Evolutionary conservation across 2,797 vertebrate species (phyloP), one percentile per base, ranked within the genome.

Genomic region (Micropoecilia bifurca): DNA sequence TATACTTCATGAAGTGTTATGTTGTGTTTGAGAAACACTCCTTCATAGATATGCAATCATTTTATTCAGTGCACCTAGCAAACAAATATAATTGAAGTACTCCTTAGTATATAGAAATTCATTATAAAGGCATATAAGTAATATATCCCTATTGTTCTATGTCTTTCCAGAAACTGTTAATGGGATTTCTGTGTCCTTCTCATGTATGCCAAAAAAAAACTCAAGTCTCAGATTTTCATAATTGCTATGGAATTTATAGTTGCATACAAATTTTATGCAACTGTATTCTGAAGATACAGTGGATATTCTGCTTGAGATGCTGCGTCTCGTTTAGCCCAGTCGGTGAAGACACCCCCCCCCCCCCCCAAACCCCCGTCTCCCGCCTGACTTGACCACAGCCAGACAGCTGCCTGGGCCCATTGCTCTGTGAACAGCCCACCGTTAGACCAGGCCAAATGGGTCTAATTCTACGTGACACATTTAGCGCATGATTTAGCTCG

Each of bases 401-500:
- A 73, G 84, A 74, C 75, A 75, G 33, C 80, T 77, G 83, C 81
- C 81, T 66, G 75, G 50, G 75, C 61, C 30, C 50, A 41, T 71
- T 25, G 1, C 46, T 0, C 82, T 63, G 69, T 76, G 82, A 91
- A 92, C 90, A 74, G 84, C 81, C 83, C 89, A 88, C 81, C 80
- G 41, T 76, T 66, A 83, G 85, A 79, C 75, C 45, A 46, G 82
- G 86, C 90, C 86, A 88, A 94, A 88, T 92, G 93, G 90, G 87
- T 92, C 92, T 93, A 90, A 95, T 91, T 83, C 92, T 93, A 90
- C 87, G 88, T 96, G 96, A 96, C 95, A 94, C 90, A 95, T 96
- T 95, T 94, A 95, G 94, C 77, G 74, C 95, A 95, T 95, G 92
- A 94, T 95, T 95, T 96, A 95, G 94, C 95, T 96, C 81, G 90